Evolutionary conservation across 1,140 invertebrate species (phyloP).

Genomic region (Heliconius hewitsoni): DNA sequence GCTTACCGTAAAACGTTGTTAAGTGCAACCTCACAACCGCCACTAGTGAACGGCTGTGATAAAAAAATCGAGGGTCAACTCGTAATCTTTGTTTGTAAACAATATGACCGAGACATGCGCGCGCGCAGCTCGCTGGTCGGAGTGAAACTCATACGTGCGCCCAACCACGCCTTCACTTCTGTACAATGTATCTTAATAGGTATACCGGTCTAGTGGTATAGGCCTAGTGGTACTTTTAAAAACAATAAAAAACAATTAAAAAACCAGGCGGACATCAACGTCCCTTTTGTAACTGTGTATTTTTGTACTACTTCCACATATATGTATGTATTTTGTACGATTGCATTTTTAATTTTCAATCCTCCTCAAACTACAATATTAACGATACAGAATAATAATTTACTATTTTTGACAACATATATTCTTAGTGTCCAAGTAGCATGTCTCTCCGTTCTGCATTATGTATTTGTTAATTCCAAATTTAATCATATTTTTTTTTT

Average conservation of each 20-base stretch:
- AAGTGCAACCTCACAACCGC: neutral
- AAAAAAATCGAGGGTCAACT: constrained; percentile 29
- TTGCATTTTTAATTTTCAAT: too few species aligned
- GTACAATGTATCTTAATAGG: neutral
- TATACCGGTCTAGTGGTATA: neutral
- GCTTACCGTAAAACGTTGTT: constrained; percentile 21
- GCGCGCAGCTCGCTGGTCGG: constrained; percentile 35
- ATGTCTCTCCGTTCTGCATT: too few species aligned
- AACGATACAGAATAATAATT: too few species aligned
- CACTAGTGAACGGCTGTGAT: constrained; percentile 23
- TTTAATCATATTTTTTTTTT: too few species aligned
- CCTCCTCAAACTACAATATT: too few species aligned
- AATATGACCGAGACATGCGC: constrained; percentile 30
- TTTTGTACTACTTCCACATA: neutral
- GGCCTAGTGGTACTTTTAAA: neutral
- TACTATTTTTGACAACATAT: too few species aligned
- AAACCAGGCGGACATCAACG: neutral
- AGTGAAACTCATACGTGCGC: constrained; percentile 26
- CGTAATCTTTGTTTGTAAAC: constrained; percentile 41
- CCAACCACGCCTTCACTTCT: constrained; percentile 11
- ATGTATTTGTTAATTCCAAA: too few species aligned
- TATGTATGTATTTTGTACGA: too few species aligned
- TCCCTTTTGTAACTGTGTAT: neutral
- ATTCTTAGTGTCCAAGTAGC: too few species aligned
- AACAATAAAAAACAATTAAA: neutral